Percentiles rank a stretch among this genome's conserved stretches.
phyloP scores from a whole-genome alignment of 2,797 vertebrate genomes.

The Fistularia commersonii region DNA sequence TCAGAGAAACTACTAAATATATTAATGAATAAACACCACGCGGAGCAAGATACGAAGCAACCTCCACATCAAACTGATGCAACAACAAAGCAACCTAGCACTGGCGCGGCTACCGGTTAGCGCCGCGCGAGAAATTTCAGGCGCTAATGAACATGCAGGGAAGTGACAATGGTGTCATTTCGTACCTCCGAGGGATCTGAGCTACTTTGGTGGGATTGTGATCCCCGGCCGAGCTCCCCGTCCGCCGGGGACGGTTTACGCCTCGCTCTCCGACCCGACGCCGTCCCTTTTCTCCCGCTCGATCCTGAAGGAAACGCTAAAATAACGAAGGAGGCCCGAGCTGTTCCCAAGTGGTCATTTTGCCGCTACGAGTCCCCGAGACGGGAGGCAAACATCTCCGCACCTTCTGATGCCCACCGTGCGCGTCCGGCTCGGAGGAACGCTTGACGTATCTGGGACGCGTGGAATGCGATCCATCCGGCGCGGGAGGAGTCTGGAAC shows the following conservation, averaged over 20 bases:
- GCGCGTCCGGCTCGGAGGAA: no score
- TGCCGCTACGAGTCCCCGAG: no score
- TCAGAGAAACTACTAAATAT: constrained; percentile 75
- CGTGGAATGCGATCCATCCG: no score
- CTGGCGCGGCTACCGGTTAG: constrained; percentile 54
- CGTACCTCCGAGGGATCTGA: constrained; percentile 34
- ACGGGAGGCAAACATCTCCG: no score
- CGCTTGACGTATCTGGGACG: no score
- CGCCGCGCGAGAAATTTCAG: constrained; percentile 51
- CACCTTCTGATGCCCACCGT: no score
- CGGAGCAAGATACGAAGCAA: constrained; percentile 43
- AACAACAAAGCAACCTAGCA: constrained; percentile 78
- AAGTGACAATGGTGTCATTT: constrained; percentile 47
- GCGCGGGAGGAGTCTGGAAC: no score
- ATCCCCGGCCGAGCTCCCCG: constrained; percentile 29
- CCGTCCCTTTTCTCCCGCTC: no score
- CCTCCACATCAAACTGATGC: constrained; percentile 74
- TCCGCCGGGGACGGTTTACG: constrained; percentile 36
- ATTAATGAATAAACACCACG: constrained; percentile 76
- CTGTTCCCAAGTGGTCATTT: no score
- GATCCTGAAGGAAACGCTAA: no score
- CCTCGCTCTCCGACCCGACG: no score
- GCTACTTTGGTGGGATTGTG: constrained; percentile 31
- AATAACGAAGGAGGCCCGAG: no score
- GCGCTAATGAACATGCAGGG: constrained; percentile 68